Percentiles rank a stretch among this genome's conserved stretches.
Conservation (phyloP, 2,888 invertebrate genomes). For the Xylota segnis region DNA sequence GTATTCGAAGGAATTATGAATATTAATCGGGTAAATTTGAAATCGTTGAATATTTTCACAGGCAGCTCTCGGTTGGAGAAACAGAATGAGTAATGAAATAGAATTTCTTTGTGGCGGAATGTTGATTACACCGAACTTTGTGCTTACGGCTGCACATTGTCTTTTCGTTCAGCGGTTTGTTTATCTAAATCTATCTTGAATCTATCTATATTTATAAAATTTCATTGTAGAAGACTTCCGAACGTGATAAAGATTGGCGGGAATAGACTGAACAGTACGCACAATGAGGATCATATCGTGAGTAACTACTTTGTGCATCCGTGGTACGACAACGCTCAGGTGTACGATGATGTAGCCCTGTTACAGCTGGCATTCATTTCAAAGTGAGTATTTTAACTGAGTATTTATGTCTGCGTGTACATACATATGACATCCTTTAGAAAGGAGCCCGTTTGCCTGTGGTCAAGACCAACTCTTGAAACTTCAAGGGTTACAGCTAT, state of each 20-base stretch:
- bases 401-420: too few relatives aligned
- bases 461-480: conserved; percentile 41
- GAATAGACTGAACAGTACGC: conserved; percentile 46
- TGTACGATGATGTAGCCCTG: conserved; percentile 55
- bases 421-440: conserved; percentile 9
- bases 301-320: conserved; percentile 39
- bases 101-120: conserved; percentile 64
- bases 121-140: conserved; percentile 50
- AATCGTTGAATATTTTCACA: conserved; percentile 7
- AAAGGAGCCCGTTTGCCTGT: conserved; percentile 45
- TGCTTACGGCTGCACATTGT: conserved; percentile 67
- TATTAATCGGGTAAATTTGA: neutral
- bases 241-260: conserved; percentile 56
- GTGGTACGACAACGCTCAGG: conserved; percentile 16
- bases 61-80: conserved; percentile 63
- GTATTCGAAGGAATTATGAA: conserved; percentile 19
- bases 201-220: neutral
- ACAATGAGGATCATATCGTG: conserved; percentile 51
- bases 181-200: neutral
- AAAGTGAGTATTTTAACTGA: conserved; percentile 16
- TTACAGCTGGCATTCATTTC: conserved; percentile 36
- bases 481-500: conserved; percentile 48
- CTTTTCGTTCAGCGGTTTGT: conserved; percentile 56
- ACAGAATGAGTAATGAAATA: conserved; percentile 28
- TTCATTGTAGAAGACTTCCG: conserved; percentile 52